Evolutionary conservation across 2,113 vertebrate species (phyloP), one percentile per base, ranked within the genome.

Genomic region (Lontra canadensis): DNA sequence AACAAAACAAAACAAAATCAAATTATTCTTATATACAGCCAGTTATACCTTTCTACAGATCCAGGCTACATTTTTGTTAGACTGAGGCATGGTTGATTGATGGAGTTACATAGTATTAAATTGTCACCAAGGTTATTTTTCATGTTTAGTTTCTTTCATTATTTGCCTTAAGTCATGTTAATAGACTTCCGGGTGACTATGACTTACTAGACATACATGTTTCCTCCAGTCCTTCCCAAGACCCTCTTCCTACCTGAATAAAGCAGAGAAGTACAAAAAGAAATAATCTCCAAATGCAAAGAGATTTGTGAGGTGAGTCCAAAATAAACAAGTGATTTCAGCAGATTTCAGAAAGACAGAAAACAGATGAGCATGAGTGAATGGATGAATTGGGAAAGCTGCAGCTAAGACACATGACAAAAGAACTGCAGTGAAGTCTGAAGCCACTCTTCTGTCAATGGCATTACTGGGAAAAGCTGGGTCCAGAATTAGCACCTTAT

Each of bases 241-340:
- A 67, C 14, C 10, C 18, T 79, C 10, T 14, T 79, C 10, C 31
- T 74, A 29, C 15, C 20, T 18, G 31, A 88, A 44, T 65, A 89
- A 86, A 95, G 10, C 17, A 59, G 4, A 69, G 4, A 92, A 90
- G 29, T 63, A 71, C 20, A 85, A 83, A 90, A 95, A 65, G 47
- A 73, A 85, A 61, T 73, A 39, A 73, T n/a, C 42, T 65, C 29
- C 36, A 84, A 21, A n/a, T 15, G 42, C 1, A 0, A 90, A 84
- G 57, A 69, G 23, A 90, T 71, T 93, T 93, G 34, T 91, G 34
- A 5, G 4, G 11, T 49, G 63, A 85, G 25, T 92, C 59, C 65
- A 15, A 94, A 94, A 86, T 95, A 84, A 95, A 57, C 12, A 39
- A 69, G 65, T 36, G 36, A 84, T 85, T 94, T 96, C 65, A 49